Percentiles rank a stretch among this genome's conserved stretches.
These are phyloP conservation scores for Edolisoma coerulescens DNA, from an alignment of 2,113 vertebrate species.

Conservation along the genomic window DNA sequence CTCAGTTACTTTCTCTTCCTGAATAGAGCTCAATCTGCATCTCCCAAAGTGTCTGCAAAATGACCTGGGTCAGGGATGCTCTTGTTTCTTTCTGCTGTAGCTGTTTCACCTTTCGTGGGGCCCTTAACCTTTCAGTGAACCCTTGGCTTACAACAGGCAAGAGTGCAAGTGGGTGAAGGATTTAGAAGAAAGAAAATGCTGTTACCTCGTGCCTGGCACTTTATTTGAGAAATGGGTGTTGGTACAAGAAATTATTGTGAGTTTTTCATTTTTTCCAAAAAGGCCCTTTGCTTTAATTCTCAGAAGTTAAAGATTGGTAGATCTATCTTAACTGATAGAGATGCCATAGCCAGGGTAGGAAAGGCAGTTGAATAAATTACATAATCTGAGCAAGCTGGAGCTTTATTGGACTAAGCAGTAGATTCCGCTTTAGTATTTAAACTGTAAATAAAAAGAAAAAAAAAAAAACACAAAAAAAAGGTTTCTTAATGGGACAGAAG, in stretches of 20 bases:
- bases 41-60: not conserved
- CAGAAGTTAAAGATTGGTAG: not conserved
- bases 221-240: not conserved
- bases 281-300: not conserved
- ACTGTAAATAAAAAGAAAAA: not conserved
- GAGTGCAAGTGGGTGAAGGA: not conserved
- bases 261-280: not conserved
- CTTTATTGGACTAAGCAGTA: not conserved
- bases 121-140: not conserved
- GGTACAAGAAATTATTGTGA: not conserved
- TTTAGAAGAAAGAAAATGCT: not conserved
- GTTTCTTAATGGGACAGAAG: not conserved
- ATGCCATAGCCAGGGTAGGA: not conserved
- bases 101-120: not conserved
- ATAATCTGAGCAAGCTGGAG: not conserved
- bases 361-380: not conserved
- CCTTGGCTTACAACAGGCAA: not conserved
- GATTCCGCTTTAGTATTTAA: not conserved
- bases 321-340: not conserved
- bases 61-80: not conserved
- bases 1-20: not conserved
- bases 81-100: not conserved
- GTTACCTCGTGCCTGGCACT: not conserved
- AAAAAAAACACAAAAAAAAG: not conserved
- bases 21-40: not conserved